phyloP scores from a whole-genome alignment of 2,888 invertebrate species.

The Panorpa germanica region DNA sequence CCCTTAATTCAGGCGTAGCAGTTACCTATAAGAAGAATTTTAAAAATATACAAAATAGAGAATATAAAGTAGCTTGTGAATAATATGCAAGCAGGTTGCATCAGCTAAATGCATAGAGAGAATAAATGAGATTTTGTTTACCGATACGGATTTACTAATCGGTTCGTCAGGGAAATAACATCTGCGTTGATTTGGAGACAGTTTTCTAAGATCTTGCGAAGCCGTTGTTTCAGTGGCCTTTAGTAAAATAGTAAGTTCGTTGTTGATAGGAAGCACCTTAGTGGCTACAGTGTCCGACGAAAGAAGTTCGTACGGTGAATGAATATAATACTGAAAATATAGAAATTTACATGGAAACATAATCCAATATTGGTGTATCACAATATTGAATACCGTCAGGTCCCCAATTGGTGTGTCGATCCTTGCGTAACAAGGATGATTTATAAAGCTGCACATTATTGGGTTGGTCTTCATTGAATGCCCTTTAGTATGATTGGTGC shows the following conservation, averaged over 20 bases:
- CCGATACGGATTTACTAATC: slow-evolving; percentile 20
- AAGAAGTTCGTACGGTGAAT: slow-evolving; percentile 21
- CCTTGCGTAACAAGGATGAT: no score
- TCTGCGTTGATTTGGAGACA: slow-evolving; percentile 26
- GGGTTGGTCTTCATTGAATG: no score
- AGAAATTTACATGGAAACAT: no score
- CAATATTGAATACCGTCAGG: no score
- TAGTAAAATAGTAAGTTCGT: background rate
- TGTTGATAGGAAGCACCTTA: background rate
- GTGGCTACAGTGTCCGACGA: slow-evolving; percentile 9
- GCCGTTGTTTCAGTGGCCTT: slow-evolving; percentile 19
- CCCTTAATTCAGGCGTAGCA: slow-evolving; percentile 16
- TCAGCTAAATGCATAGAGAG: no score
- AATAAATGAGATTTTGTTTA: slow-evolving; percentile 12
- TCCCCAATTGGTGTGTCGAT: no score
- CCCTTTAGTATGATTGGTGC: no score
- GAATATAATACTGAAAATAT: slow-evolving; percentile 19
- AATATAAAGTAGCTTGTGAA: no score
- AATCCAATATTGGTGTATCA: no score
- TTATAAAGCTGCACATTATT: no score
- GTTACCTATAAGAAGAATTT: slow-evolving; percentile 17
- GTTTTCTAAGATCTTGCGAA: slow-evolving; percentile 18
- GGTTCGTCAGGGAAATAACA: slow-evolving; percentile 32
- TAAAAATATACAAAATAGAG: background rate
- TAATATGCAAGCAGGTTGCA: no score